Evolutionary conservation across 1,140 invertebrate species (phyloP).

Genomic region (Probaryconus sp.): DNA sequence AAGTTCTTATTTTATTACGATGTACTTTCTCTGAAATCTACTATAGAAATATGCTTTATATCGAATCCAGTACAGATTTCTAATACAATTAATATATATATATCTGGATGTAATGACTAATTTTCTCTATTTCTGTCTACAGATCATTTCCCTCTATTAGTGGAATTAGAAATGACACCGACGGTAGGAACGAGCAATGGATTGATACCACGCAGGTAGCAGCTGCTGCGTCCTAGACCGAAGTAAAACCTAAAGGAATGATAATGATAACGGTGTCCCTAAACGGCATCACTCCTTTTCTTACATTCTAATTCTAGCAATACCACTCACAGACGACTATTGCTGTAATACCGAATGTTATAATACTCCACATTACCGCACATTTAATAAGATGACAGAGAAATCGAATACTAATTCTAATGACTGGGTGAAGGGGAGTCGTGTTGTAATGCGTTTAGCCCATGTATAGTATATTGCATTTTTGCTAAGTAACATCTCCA

Average conservation of each 20-base stretch:
- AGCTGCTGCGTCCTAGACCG: conserved; percentile 74
- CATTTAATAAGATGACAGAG: conserved; percentile 69
- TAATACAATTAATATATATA: no score
- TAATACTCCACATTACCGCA: conserved; percentile 76
- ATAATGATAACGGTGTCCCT: conserved; percentile 62
- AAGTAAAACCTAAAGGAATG: conserved; percentile 70
- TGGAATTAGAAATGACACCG: conserved; percentile 93
- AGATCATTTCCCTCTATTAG: conserved; percentile 97
- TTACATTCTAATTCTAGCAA: conserved; percentile 76
- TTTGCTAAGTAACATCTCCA: conserved; percentile 69
- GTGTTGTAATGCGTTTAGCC: conserved; percentile 77
- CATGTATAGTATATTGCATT: conserved; percentile 78
- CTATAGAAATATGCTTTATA: no score
- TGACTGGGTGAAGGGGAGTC: conserved; percentile 72
- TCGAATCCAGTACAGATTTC: no score
- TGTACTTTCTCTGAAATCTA: no score
- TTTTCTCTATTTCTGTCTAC: conserved; percentile 66
- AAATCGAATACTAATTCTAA: conserved; percentile 71
- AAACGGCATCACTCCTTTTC: conserved; percentile 71
- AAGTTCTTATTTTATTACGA: no score
- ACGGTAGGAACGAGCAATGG: conserved; percentile 78
- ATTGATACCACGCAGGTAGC: conserved; percentile 78
- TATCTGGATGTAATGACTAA: no score
- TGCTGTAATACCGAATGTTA: conserved; percentile 71
- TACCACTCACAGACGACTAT: conserved; percentile 72